Evolutionary conservation across 2,888 invertebrate genomes (phyloP).

Genomic region (Dasypolia templi): DNA sequence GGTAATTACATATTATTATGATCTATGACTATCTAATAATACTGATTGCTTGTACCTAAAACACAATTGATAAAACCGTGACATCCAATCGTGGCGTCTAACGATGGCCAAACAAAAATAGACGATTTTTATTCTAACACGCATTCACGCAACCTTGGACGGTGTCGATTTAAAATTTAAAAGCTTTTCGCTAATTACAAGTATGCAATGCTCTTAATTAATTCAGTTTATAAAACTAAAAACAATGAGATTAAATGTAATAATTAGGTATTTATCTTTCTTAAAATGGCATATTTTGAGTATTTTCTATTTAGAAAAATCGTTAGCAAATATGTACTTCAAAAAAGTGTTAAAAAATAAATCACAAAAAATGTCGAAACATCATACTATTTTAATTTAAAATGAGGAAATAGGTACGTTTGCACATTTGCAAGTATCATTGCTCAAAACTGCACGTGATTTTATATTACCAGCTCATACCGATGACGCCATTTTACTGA

Average conservation of each 20-base stretch:
- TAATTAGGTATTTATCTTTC: neutral
- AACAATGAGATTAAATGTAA: neutral
- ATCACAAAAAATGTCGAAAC: rapidly evolving
- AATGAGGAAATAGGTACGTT: neutral
- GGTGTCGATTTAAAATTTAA: slow-evolving; percentile 32
- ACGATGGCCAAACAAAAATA: slow-evolving; percentile 43
- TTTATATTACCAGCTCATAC: slow-evolving; percentile 39
- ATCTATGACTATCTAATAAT: neutral
- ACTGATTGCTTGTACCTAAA: neutral
- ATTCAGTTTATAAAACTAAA: slow-evolving; percentile 2
- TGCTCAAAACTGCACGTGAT: slow-evolving; percentile 42
- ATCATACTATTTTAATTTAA: neutral
- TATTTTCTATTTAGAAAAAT: neutral
- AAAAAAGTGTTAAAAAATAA: neutral
- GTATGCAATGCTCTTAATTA: slow-evolving; percentile 26
- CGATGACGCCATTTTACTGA: slow-evolving; percentile 56
- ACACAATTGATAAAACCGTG: slow-evolving; percentile 41
- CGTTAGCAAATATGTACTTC: neutral
- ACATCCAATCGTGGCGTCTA: slow-evolving; percentile 23
- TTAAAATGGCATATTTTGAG: neutral
- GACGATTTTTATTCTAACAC: slow-evolving; percentile 34
- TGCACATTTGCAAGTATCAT: slow-evolving; percentile 8
- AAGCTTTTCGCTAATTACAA: slow-evolving; percentile 54
- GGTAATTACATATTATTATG: no score
- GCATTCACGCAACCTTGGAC: slow-evolving; percentile 49